Evolutionary conservation across 2,888 invertebrate species (phyloP).

Genomic region (Leptinotarsa rubiginosa): DNA sequence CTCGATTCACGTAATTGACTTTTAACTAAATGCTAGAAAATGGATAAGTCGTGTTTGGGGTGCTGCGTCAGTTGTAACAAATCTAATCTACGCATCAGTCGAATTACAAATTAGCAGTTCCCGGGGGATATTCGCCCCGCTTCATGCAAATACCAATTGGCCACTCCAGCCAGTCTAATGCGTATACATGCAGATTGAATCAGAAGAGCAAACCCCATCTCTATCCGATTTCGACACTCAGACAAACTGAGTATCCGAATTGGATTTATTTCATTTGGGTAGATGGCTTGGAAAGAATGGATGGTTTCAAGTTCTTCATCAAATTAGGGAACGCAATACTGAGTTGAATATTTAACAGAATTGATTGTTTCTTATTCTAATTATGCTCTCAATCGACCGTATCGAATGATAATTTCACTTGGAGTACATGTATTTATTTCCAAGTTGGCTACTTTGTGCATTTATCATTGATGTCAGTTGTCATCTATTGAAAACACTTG

Average conservation of each 20-base stretch:
- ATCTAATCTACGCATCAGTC: slow-evolving; percentile 66
- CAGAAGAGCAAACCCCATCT: slow-evolving; percentile 51
- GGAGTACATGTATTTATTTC: too few species aligned
- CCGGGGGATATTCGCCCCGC: slow-evolving; percentile 54
- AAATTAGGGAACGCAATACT: background rate
- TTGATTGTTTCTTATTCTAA: too few species aligned
- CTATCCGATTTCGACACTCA: slow-evolving; percentile 61
- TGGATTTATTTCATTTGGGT: slow-evolving; percentile 33
- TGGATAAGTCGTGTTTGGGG: slow-evolving; percentile 66
- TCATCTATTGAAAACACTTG: too few species aligned
- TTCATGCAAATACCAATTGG: slow-evolving; percentile 65
- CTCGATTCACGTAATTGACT: slow-evolving; percentile 64
- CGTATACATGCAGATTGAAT: slow-evolving; percentile 47
- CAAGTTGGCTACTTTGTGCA: too few species aligned
- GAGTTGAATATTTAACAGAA: background rate
- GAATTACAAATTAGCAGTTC: slow-evolving; percentile 65
- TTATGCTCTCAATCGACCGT: too few species aligned
- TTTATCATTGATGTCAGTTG: too few species aligned
- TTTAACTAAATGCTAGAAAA: slow-evolving; percentile 68
- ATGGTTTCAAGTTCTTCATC: background rate
- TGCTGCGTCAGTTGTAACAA: slow-evolving; percentile 58
- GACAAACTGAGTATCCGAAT: slow-evolving; percentile 51
- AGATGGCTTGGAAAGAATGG: background rate
- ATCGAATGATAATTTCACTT: too few species aligned
- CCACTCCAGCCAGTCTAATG: slow-evolving; percentile 60